Evolutionary conservation across 2,888 invertebrate species (phyloP).

Genomic region (Acanthopleura granulata): DNA sequence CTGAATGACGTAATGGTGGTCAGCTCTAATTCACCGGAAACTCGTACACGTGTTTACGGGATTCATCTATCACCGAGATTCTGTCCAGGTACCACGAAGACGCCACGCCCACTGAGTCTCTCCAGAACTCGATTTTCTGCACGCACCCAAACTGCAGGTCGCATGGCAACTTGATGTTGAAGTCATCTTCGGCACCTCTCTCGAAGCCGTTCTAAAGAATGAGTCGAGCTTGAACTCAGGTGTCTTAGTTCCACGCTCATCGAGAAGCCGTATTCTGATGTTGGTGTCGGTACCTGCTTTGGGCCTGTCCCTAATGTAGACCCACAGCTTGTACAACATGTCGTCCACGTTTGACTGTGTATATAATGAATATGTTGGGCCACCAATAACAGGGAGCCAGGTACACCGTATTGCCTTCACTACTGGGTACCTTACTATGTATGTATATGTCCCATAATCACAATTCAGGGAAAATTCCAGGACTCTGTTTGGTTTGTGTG

Average conservation of each 20-base stretch:
- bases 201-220: conserved; percentile 65
- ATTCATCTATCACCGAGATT: conserved; percentile 53
- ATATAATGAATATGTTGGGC: background rate
- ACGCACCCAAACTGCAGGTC: conserved; percentile 38
- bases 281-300: conserved; percentile 69
- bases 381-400: too few relatives aligned
- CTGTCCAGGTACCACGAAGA: conserved; percentile 69
- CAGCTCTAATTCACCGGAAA: conserved; percentile 69
- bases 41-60: conserved; percentile 46
- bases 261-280: conserved; percentile 66
- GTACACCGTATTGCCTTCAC: too few relatives aligned
- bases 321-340: background rate
- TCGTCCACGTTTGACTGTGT: too few relatives aligned
- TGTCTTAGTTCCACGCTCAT: conserved; percentile 59
- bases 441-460: too few relatives aligned
- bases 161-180: conserved; percentile 39
- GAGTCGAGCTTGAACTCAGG: conserved; percentile 64
- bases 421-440: too few relatives aligned
- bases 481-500: too few relatives aligned
- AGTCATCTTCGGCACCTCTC: conserved; percentile 65
- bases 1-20: conserved; percentile 62
- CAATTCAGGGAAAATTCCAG: too few relatives aligned
- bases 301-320: conserved; percentile 68
- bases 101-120: conserved; percentile 64
- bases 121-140: conserved; percentile 64